Conservation (phyloP, 2,888 invertebrate genomes). For the Pollenia amentaria region DNA sequence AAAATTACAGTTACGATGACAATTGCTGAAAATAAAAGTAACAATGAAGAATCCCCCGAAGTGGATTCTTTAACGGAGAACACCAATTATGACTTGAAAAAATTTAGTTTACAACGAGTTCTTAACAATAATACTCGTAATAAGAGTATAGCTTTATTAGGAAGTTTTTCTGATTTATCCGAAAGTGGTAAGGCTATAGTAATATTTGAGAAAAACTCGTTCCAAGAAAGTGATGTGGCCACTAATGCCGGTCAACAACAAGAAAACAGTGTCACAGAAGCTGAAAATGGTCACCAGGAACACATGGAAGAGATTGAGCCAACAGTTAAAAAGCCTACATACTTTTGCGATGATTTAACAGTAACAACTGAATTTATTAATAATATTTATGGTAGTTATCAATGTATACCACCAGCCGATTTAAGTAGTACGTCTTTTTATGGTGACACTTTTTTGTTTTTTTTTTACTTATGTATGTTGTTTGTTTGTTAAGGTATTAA, state of each 20-base stretch:
- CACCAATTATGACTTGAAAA: conserved; percentile 86
- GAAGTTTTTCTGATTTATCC: conserved; percentile 86
- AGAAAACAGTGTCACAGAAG: background rate
- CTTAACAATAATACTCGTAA: conserved; percentile 90
- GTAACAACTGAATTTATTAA: conserved; percentile 90
- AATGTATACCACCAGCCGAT: conserved; percentile 87
- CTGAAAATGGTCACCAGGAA: conserved; percentile 32
- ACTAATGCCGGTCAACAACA: background rate
- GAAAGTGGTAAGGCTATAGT: conserved; percentile 88
- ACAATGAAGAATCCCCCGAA: background rate
- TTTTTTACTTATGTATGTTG: background rate
- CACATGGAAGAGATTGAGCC: background rate
- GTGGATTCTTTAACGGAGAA: background rate
- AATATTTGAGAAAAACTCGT: conserved; percentile 92
- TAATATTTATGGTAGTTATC: conserved; percentile 94
- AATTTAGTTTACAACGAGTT: conserved; percentile 88
- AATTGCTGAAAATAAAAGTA: background rate
- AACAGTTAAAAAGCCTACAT: conserved; percentile 78
- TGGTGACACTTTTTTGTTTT: background rate
- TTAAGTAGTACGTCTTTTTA: conserved; percentile 86
- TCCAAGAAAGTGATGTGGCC: conserved; percentile 85
- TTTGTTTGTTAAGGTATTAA: conserved; percentile 89
- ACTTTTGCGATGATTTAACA: conserved; percentile 87
- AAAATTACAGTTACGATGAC: background rate
- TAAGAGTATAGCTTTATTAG: conserved; percentile 89